A percentile compares a stretch with the other conserved stretches of the same genome.
phyloP scores from a whole-genome alignment of 2,888 invertebrate genomes.

The Eremobia ochroleuca region DNA sequence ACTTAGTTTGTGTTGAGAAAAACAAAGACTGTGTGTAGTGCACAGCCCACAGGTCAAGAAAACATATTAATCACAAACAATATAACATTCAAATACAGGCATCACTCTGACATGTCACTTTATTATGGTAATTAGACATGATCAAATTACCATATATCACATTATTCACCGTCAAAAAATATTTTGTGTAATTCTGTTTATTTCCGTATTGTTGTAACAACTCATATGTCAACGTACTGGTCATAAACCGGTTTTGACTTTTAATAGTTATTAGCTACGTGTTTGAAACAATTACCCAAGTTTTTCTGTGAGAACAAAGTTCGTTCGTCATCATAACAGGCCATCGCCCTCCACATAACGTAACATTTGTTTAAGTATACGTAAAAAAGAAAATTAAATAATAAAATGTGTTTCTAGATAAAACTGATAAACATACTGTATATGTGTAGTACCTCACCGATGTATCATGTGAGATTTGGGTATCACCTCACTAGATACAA shows the following conservation, averaged over 20 bases:
- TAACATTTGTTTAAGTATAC: constrained; percentile 59
- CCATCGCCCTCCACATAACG: constrained; percentile 71
- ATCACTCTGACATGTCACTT: constrained; percentile 21
- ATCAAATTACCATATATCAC: constrained; percentile 45
- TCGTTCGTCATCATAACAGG: constrained; percentile 71
- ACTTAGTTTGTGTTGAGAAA: neutral
- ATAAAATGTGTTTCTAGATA: constrained; percentile 33
- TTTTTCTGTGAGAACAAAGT: constrained; percentile 79
- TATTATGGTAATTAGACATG: constrained; percentile 35
- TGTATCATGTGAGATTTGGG: constrained; percentile 45
- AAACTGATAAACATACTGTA: constrained; percentile 4
- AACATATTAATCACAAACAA: constrained; percentile 18
- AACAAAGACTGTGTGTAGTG: neutral
- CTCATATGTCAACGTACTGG: constrained; percentile 69
- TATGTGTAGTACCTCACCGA: neutral
- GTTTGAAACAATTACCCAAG: constrained; percentile 78
- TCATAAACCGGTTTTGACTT: constrained; percentile 73
- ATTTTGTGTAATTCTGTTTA: constrained; percentile 48
- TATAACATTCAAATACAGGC: constrained; percentile 8
- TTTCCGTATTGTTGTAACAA: constrained; percentile 63
- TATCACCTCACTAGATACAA: constrained; percentile 24
- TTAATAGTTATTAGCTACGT: constrained; percentile 74
- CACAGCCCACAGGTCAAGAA: neutral
- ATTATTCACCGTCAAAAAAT: constrained; percentile 41
- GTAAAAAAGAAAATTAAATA: constrained; percentile 43